Evolutionary conservation across 2,888 invertebrate genomes (phyloP).

Genomic region (Suillia variegata): DNA sequence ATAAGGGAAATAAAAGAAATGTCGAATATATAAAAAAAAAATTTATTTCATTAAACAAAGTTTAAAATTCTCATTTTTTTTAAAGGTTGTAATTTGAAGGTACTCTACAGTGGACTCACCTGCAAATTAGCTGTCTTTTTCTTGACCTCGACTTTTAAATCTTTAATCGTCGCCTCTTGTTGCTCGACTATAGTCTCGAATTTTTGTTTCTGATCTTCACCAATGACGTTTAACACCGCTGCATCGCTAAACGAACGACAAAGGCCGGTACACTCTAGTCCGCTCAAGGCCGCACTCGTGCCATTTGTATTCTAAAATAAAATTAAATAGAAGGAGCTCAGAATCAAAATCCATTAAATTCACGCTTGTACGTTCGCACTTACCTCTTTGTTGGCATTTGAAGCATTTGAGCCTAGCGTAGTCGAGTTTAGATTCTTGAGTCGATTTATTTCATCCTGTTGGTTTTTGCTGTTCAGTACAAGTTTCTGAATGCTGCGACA

Average conservation of each 20-base stretch:
- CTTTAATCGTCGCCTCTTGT: slow-evolving; percentile 65
- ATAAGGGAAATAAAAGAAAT: too few species aligned
- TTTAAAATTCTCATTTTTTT: too few species aligned
- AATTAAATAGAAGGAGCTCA: background rate
- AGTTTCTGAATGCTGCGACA: slow-evolving; percentile 55
- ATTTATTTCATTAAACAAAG: too few species aligned
- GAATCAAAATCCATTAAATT: background rate
- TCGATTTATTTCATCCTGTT: slow-evolving; percentile 49
- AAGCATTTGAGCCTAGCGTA: background rate
- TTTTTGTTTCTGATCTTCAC: slow-evolving; percentile 35
- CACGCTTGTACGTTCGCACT: too few species aligned
- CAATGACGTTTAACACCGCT: slow-evolving; percentile 39
- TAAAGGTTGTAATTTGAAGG: background rate
- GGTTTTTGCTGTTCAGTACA: slow-evolving; percentile 48
- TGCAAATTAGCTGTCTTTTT: slow-evolving; percentile 58
- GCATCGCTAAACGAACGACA: slow-evolving; percentile 48
- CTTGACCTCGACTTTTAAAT: slow-evolving; percentile 61
- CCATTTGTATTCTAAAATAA: slow-evolving; percentile 28
- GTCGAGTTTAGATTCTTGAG: slow-evolving; percentile 34
- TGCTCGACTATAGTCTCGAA: slow-evolving; percentile 47
- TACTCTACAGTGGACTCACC: too few species aligned
- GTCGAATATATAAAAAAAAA: too few species aligned
- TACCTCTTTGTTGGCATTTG: slow-evolving; percentile 43
- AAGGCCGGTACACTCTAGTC: slow-evolving; percentile 32
- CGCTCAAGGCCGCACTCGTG: slow-evolving; percentile 6